phyloP scores from a whole-genome alignment of 2,888 invertebrate species.

The Euspilapteryx auroguttella region DNA sequence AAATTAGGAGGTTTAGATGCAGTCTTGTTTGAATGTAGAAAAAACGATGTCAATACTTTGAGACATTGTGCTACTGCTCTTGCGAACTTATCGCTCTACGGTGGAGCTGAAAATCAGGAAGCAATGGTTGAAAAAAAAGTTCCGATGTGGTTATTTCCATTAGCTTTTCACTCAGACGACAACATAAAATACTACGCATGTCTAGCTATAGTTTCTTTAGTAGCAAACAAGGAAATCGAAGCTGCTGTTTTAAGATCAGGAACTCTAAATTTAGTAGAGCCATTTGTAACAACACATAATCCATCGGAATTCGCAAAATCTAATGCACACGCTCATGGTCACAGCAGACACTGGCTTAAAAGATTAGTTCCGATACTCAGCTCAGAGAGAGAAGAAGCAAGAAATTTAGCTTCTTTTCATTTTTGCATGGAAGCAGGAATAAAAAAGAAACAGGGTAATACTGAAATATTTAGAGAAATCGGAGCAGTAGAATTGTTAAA shows the following conservation, averaged over 20 bases:
- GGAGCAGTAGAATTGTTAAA: constrained; percentile 95
- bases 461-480: constrained; percentile 90
- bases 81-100: constrained; percentile 94
- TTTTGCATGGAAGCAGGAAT: constrained; percentile 99
- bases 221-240: constrained; percentile 97
- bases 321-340: constrained; percentile 93
- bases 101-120: constrained; percentile 95
- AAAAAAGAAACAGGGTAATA: constrained; percentile 90
- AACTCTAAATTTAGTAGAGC: constrained; percentile 93
- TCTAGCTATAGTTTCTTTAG: constrained; percentile 93
- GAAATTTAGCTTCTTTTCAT: constrained; percentile 96
- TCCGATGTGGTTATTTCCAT: constrained; percentile 95
- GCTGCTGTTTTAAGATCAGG: constrained; percentile 94
- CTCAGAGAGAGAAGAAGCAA: constrained; percentile 93
- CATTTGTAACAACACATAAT: constrained; percentile 92
- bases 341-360: constrained; percentile 93
- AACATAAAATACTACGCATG: constrained; percentile 99
- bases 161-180: constrained; percentile 96
- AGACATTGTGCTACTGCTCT: constrained; percentile 96
- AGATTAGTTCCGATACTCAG: constrained; percentile 91
- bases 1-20: constrained; percentile 90
- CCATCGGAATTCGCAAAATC: constrained; percentile 94
- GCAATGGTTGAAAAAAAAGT: constrained; percentile 95
- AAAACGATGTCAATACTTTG: constrained; percentile 88
- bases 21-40: constrained; percentile 92